phyloP scores from a whole-genome alignment of 2,888 invertebrate species.

The Andrena minutula region DNA sequence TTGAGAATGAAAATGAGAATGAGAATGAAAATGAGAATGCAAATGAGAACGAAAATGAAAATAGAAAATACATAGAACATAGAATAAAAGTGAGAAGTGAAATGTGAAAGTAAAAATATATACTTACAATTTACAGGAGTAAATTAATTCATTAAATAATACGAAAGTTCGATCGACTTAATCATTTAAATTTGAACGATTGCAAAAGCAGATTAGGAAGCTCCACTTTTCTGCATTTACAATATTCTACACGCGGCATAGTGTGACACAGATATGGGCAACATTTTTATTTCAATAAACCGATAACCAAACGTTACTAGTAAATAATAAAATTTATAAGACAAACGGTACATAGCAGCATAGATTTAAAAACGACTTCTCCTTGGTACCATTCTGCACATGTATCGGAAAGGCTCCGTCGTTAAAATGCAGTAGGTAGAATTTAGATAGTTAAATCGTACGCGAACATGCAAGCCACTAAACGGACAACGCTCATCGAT shows the following conservation, averaged over 20 bases:
- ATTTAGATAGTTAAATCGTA: constrained; percentile 23
- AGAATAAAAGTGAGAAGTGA: no score
- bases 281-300: no score
- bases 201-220: background rate
- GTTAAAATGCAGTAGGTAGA: constrained; percentile 12
- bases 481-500: constrained; percentile 41
- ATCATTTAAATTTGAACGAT: background rate
- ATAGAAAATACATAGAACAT: no score
- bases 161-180: background rate
- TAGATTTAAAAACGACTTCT: background rate
- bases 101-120: no score
- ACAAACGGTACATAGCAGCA: background rate
- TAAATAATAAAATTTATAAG: constrained; percentile 14
- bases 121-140: no score
- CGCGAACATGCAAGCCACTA: constrained; percentile 13
- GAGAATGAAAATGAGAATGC: no score
- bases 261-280: no score
- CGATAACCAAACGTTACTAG: background rate
- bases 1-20: no score
- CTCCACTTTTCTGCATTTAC: background rate
- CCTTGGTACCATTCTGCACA: background rate
- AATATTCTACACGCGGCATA: no score
- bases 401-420: constrained; percentile 2
- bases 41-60: no score
- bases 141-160: background rate